Base-by-base conservation (phyloP, 2,797 vertebrate species). In the Sphaeramia orbicularis region DNA sequence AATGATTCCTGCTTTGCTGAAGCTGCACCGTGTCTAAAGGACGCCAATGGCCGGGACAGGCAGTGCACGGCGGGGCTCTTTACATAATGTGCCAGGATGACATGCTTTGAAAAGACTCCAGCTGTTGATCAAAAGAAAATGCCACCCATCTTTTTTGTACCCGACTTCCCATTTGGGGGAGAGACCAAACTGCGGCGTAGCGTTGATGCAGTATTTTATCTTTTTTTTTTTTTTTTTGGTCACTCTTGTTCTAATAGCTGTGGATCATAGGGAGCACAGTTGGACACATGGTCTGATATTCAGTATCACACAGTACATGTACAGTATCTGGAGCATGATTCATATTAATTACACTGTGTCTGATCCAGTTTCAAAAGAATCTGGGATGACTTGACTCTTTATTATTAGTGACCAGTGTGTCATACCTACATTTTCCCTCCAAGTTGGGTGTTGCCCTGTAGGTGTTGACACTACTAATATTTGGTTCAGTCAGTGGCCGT, bases 181-280 rank as follows among this genome's bases (percentile, higher is more conserved):
- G 81, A 85, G 89, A 88, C 69, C 78, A 83, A 91, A 91, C 91
- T 91, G 92, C 91, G 74, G 91, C 80, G 69, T 74, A 77, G 82
- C 78, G 56, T 75, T 89, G 89, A 90, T 93, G 93, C 93, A 93
- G 91, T 89, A 81, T 91, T 91, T 90, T 78, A 86, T 88, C 76
- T 84, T 78, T 73, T 72, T 69, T 21, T 7, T 18, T 54, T 19
- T 32, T 44, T 67, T 56, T 27, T 40, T 57, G 54, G 52, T 70
- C 57, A 48, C 60, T 80, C 51, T 45, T 57, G 43, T 73, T 78
- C 55, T 67, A 57, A 71, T 84, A 74, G 74, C 80, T 81, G 68
- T 71, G 76, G 68, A 84, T 71, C 83, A 78, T 69, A 71, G 72
- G 64, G 60, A 75, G 4, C 45, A 37, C 50, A 81, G 82, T 64